A percentile compares a stretch with the other conserved stretches of the same genome.
Evolutionary conservation across 1,140 invertebrate genomes (phyloP).

Genomic region (Papilio helenus): DNA sequence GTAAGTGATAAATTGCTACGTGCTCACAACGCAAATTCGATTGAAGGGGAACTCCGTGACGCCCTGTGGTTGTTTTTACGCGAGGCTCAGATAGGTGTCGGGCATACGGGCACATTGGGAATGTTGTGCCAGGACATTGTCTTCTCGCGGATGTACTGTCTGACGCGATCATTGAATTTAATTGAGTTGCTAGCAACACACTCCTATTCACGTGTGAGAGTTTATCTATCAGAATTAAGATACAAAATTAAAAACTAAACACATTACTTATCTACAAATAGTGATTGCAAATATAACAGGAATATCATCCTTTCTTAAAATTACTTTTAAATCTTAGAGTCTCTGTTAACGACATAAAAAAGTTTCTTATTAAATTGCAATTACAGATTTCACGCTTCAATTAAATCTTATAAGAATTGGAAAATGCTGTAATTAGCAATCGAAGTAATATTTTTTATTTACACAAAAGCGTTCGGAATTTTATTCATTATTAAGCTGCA

Average conservation of each 20-base stretch:
- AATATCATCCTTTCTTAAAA: no score
- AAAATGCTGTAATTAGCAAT: background rate
- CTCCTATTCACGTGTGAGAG: conserved; percentile 1
- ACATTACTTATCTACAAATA: background rate
- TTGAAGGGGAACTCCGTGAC: conserved; percentile 69
- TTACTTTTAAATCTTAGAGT: no score
- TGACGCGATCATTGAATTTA: conserved; percentile 18
- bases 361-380: background rate
- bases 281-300: no score
- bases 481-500: conserved; percentile 28
- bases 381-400: background rate
- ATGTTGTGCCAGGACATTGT: conserved; percentile 33
- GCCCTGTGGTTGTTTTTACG: conserved; percentile 66
- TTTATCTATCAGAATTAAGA: background rate
- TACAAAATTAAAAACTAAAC: background rate
- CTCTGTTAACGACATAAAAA: no score
- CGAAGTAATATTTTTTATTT: background rate
- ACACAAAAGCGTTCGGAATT: conserved; percentile 1
- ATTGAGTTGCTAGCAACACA: conserved; percentile 10
- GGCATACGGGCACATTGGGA: conserved; percentile 59
- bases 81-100: conserved; percentile 73
- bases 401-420: background rate
- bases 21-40: conserved; percentile 74
- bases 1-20: conserved; percentile 78
- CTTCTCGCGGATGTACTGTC: conserved; percentile 38